phyloP scores from a whole-genome alignment of 2,888 invertebrate genomes.

The Heterodera filipjevi region DNA sequence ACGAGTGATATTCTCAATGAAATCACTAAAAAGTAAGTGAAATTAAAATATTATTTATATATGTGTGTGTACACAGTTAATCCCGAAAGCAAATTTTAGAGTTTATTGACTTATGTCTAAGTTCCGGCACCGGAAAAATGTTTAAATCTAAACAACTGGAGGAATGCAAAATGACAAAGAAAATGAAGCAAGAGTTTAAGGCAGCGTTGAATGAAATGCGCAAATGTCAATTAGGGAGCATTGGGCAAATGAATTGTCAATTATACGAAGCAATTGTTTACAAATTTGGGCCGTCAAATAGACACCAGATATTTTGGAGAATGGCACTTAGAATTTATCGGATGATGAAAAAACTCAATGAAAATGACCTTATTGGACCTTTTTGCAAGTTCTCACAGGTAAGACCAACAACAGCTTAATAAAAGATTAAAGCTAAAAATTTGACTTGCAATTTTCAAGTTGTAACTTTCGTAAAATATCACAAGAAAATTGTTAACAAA shows the following conservation, averaged over 20 bases:
- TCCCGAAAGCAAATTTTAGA: constrained; percentile 9
- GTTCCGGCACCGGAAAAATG: constrained; percentile 11
- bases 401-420: too few species aligned
- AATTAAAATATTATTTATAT: too few species aligned
- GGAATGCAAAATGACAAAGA: not conserved
- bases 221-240: constrained; percentile 8
- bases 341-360: constrained; percentile 30
- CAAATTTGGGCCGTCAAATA: constrained; percentile 43
- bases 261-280: constrained; percentile 40
- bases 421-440: too few species aligned
- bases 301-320: constrained; percentile 45
- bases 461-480: too few species aligned
- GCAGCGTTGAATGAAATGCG: not conserved
- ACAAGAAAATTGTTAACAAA: too few species aligned
- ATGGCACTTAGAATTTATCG: constrained; percentile 34
- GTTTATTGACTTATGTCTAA: constrained; percentile 10
- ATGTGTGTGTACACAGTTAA: too few species aligned
- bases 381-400: not conserved
- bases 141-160: constrained; percentile 11
- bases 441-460: too few species aligned
- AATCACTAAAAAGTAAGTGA: too few species aligned
- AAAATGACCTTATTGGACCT: constrained; percentile 14
- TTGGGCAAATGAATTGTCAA: constrained; percentile 22
- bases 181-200: not conserved
- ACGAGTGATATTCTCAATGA: too few species aligned